Evolutionary conservation across 2,797 vertebrate genomes (phyloP).

Genomic region (Malacoraja senta): DNA sequence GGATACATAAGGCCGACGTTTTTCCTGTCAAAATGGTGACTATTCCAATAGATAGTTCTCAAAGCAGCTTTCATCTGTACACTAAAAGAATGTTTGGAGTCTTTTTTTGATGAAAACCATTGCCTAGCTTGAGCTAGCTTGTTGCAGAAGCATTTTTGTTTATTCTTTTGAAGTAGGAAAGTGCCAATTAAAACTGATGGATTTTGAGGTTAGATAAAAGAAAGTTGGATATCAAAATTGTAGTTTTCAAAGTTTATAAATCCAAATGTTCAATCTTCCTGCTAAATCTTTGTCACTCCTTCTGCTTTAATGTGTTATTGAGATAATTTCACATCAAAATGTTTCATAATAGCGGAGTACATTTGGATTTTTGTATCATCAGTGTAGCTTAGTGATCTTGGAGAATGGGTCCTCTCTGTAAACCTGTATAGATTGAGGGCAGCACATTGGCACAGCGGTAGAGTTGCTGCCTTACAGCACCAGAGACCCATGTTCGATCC

Average conservation of each 20-base stretch:
- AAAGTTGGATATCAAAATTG: neutral
- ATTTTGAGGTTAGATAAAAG: neutral
- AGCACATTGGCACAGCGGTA: too few species aligned
- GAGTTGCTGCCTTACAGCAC: too few species aligned
- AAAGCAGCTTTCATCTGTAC: neutral
- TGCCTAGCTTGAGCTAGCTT: neutral
- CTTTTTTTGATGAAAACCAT: neutral
- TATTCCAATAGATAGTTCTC: neutral
- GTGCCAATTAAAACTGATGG: neutral
- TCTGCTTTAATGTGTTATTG: constrained; percentile 9
- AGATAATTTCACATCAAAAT: constrained; percentile 15
- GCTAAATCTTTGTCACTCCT: neutral
- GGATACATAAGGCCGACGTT: neutral
- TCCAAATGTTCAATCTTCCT: neutral
- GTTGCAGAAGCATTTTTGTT: neutral
- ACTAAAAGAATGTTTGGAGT: neutral
- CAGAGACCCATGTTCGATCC: too few species aligned
- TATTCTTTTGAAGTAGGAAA: neutral
- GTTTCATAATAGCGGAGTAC: neutral
- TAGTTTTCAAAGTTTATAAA: neutral
- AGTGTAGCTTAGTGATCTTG: neutral
- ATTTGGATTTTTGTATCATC: too few species aligned
- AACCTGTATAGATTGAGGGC: neutral
- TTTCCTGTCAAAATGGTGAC: neutral
- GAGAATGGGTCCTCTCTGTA: neutral